Conservation (phyloP, 1,140 invertebrate species). For the Mycetomoellerius zeteki region DNA sequence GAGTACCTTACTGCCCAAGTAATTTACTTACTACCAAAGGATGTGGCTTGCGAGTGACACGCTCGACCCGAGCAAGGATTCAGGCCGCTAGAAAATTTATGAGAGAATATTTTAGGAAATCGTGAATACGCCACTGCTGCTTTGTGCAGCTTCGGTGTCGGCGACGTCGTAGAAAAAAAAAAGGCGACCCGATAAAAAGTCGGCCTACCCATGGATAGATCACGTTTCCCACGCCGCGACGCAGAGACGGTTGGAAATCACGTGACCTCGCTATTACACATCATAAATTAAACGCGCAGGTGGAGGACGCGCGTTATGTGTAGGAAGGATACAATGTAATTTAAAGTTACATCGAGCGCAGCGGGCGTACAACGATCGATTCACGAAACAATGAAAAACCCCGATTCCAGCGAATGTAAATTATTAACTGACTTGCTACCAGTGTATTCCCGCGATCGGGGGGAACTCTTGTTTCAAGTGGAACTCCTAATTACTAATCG, state of each 20-base stretch:
- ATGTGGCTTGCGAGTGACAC: constrained; percentile 31
- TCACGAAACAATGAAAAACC: constrained; percentile 15
- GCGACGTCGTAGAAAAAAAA: constrained; percentile 27
- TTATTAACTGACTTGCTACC: constrained; percentile 21
- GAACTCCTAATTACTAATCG: constrained; percentile 42
- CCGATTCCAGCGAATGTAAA: constrained; percentile 10
- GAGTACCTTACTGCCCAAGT: constrained; percentile 44
- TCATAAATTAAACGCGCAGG: constrained; percentile 50
- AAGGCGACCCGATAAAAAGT: constrained; percentile 36
- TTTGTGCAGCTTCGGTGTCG: neutral
- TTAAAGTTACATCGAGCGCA: neutral
- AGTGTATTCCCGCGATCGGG: neutral
- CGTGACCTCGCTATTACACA: constrained; percentile 42
- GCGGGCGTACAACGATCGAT: constrained; percentile 25
- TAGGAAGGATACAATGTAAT: constrained; percentile 15
- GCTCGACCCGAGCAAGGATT: constrained; percentile 47
- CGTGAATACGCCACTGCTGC: constrained; percentile 15
- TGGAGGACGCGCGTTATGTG: neutral
- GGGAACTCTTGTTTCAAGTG: constrained; percentile 1
- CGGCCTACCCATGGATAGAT: neutral
- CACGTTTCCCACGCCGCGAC: constrained; percentile 2
- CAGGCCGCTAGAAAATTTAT: constrained; percentile 59
- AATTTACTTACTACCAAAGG: constrained; percentile 70
- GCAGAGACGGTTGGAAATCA: constrained; percentile 24
- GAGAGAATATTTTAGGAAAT: constrained; percentile 58